These are phyloP conservation scores for Heteromyza rotundicornis DNA, from an alignment of 2,888 invertebrate genomes.

Conservation along the genomic window DNA sequence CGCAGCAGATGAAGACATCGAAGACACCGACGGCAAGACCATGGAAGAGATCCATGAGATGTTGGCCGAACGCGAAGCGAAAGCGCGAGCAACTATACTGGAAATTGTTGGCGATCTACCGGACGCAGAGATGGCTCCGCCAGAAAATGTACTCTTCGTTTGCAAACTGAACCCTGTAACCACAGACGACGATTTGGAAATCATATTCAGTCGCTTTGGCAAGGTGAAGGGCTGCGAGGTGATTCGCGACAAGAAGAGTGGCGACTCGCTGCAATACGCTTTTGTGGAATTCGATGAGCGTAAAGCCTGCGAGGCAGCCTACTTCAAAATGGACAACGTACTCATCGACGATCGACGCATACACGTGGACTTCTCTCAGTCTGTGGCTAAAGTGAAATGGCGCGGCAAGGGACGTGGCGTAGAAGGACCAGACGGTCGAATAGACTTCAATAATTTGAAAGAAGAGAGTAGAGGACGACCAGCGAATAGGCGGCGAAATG, in stretches of 20 bases:
- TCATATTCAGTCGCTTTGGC: slow-evolving; percentile 97
- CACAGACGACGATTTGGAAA: slow-evolving; percentile 94
- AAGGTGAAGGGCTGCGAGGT: slow-evolving; percentile 94
- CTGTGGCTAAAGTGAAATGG: slow-evolving; percentile 94
- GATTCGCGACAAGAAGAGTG: slow-evolving; percentile 89
- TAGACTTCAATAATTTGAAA: slow-evolving; percentile 53
- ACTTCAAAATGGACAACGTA: slow-evolving; percentile 99
- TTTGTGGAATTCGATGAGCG: slow-evolving; percentile 96
- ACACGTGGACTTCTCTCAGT: slow-evolving; percentile 99
- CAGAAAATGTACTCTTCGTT: slow-evolving; percentile 98
- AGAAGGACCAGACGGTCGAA: slow-evolving; percentile 40
- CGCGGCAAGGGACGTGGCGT: slow-evolving; percentile 86
- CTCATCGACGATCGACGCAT: slow-evolving; percentile 97
- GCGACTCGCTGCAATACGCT: slow-evolving; percentile 97
- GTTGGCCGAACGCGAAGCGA: slow-evolving; percentile 89
- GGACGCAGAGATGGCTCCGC: slow-evolving; percentile 96
- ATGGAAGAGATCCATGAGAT: slow-evolving; percentile 85
- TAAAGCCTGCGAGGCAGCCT: slow-evolving; percentile 95
- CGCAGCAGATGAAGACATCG: slow-evolving; percentile 91
- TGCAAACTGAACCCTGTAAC: slow-evolving; percentile 99
- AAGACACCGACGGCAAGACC: slow-evolving; percentile 87
- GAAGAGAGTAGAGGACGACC: slow-evolving; percentile 8
- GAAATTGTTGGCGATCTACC: slow-evolving; percentile 99
- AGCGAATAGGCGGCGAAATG: background rate
- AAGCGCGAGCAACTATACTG: slow-evolving; percentile 94